Evolutionary conservation across 2,113 vertebrate genomes (phyloP).

Genomic region (Planiliza haematocheilus): DNA sequence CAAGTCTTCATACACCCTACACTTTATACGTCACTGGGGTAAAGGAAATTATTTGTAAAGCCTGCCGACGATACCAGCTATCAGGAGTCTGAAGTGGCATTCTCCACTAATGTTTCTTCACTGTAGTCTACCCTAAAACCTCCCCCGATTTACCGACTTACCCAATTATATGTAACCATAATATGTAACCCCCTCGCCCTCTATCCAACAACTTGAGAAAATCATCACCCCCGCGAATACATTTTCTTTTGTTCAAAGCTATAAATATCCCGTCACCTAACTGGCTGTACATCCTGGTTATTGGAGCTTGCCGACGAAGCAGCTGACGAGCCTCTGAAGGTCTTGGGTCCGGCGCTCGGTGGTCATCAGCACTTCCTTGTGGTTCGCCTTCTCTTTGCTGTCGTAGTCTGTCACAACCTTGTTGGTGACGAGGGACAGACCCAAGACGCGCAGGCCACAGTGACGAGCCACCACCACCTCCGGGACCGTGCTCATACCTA

Average conservation of each 20-base stretch:
- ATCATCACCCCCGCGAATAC: constrained; percentile 3
- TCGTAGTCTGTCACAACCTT: constrained; percentile 80
- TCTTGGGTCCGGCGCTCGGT: constrained; percentile 56
- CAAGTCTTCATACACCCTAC: too few species aligned
- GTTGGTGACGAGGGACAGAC: constrained; percentile 86
- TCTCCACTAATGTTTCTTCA: too few species aligned
- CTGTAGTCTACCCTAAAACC: too few species aligned
- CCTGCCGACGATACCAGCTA: too few species aligned
- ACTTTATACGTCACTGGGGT: too few species aligned
- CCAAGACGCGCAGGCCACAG: constrained; percentile 83
- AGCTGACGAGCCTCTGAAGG: constrained; percentile 77
- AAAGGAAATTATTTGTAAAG: too few species aligned
- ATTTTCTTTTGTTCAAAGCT: constrained; percentile 14
- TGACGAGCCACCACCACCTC: constrained; percentile 86
- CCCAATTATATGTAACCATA: too few species aligned
- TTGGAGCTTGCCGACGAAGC: constrained; percentile 71
- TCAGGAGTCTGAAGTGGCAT: too few species aligned
- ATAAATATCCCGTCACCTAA: not conserved
- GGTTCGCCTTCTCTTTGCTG: constrained; percentile 73
- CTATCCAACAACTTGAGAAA: too few species aligned
- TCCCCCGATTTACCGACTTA: too few species aligned
- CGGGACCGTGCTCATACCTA: constrained; percentile 87
- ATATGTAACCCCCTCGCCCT: too few species aligned
- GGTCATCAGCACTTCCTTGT: constrained; percentile 78
- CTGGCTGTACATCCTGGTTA: not conserved